Percentiles rank a stretch among this genome's conserved stretches.
phyloP scores from a whole-genome alignment of 1,140 invertebrate genomes.

The Papilio glaucus region DNA sequence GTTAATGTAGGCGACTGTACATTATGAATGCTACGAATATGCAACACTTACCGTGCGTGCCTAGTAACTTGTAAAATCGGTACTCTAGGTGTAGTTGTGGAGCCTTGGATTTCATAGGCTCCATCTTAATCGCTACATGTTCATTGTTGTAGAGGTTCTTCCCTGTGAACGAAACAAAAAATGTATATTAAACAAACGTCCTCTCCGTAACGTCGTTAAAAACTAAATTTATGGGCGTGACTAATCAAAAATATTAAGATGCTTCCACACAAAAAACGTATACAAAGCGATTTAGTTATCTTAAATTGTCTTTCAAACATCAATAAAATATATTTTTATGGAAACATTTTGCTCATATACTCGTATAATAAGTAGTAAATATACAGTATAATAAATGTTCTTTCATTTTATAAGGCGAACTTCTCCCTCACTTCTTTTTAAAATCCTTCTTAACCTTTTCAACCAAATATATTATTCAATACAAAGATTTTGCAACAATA shows the following conservation, averaged over 20 bases:
- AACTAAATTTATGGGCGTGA: neutral
- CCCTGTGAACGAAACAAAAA: conserved; percentile 88
- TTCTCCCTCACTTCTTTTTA: too few species aligned
- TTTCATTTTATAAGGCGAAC: too few species aligned
- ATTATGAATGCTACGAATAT: conserved; percentile 15
- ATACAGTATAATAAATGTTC: too few species aligned
- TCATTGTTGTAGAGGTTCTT: conserved; percentile 99
- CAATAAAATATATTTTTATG: neutral
- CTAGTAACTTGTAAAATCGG: conserved; percentile 99
- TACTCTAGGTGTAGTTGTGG: conserved; percentile 99
- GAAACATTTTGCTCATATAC: too few species aligned
- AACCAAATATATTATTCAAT: too few species aligned
- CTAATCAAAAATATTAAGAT: neutral
- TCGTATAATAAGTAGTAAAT: too few species aligned
- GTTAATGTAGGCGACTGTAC: conserved; percentile 12
- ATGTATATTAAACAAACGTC: conserved; percentile 43
- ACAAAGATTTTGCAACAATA: too few species aligned
- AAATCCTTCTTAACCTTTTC: too few species aligned
- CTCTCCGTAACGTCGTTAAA: conserved; percentile 1
- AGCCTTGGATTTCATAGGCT: conserved; percentile 99
- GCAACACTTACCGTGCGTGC: conserved; percentile 91
- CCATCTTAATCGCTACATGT: conserved; percentile 99
- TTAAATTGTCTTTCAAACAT: neutral
- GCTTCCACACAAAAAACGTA: neutral
- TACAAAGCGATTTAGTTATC: neutral